Percentiles rank a stretch among this genome's conserved stretches.
phyloP scores from a whole-genome alignment of 2,113 vertebrate genomes.

The Prunella himalayana region DNA sequence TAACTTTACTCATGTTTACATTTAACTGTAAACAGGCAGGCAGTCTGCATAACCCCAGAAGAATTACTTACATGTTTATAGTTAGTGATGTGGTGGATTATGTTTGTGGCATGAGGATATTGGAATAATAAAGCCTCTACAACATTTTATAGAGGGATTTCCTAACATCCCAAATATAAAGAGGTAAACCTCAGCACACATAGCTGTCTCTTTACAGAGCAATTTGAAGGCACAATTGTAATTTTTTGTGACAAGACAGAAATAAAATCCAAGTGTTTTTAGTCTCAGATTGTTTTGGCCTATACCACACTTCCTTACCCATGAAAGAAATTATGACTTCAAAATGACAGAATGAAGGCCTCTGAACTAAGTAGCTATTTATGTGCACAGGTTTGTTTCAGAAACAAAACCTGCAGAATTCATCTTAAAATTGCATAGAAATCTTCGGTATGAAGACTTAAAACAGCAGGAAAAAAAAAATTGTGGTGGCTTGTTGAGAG shows the following conservation, averaged over 20 bases:
- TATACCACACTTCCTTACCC: background rate
- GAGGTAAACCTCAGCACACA: background rate
- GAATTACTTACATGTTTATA: conserved; percentile 18
- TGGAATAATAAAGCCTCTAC: background rate
- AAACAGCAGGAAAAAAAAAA: background rate
- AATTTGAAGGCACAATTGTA: background rate
- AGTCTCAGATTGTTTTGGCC: background rate
- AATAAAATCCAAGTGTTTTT: background rate
- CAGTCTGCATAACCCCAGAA: background rate
- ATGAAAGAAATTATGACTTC: background rate
- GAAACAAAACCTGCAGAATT: background rate
- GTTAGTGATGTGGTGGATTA: background rate
- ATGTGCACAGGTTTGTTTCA: background rate
- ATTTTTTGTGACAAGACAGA: background rate
- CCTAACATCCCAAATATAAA: background rate
- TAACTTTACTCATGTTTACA: background rate
- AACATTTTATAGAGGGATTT: background rate
- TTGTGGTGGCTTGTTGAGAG: background rate
- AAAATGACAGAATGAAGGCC: background rate
- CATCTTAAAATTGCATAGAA: background rate
- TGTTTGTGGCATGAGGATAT: background rate
- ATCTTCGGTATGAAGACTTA: background rate
- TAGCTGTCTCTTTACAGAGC: background rate
- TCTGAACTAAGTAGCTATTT: background rate
- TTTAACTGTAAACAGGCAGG: background rate